Evolutionary conservation across 2,113 vertebrate species (phyloP).

Genomic region (Ceyx melanurus): DNA sequence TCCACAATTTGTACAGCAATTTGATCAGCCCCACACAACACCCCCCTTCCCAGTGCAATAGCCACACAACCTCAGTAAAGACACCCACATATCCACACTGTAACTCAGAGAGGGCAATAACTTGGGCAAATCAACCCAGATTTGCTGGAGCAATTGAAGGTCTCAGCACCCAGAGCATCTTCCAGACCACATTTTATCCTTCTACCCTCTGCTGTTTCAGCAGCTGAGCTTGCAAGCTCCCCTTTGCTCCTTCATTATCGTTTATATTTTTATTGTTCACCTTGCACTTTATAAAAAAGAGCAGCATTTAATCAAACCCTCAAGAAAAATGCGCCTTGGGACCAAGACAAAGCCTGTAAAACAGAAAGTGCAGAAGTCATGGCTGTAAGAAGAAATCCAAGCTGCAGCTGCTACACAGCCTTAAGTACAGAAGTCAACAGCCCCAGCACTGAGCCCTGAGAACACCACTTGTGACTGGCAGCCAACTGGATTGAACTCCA

Average conservation of each 20-base stretch:
- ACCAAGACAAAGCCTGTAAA: neutral
- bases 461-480: neutral
- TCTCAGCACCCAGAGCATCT: neutral
- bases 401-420: neutral
- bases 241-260: neutral
- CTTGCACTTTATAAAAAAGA: neutral
- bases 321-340: neutral
- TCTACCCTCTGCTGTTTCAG: neutral
- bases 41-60: accelerated
- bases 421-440: accelerated
- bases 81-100: accelerated
- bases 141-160: neutral
- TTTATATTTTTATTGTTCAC: conserved; percentile 5
- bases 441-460: neutral
- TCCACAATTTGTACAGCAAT: no score
- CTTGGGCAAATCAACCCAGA: neutral
- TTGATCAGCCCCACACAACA: neutral
- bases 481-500: neutral
- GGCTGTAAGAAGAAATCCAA: neutral
- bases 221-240: conserved; percentile 43
- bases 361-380: neutral
- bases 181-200: neutral
- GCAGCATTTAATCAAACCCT: neutral
- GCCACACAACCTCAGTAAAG: neutral
- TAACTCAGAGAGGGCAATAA: neutral